phyloP scores from a whole-genome alignment of 64 coral and sea anemone genomes.

The Stichodactyla mertensii region DNA sequence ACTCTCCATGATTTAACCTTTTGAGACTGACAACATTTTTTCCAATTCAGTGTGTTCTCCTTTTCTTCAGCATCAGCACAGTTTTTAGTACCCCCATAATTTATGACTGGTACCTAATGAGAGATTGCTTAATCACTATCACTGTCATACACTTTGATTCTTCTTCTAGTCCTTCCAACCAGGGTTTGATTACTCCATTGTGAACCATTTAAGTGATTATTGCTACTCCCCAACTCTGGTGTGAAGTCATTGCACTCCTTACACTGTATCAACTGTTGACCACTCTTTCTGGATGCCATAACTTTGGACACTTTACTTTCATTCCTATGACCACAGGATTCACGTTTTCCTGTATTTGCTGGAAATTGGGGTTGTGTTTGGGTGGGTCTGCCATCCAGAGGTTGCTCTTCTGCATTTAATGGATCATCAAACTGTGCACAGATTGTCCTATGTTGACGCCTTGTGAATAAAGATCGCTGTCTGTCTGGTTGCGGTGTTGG shows the following conservation, averaged over 20 bases:
- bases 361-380: not conserved
- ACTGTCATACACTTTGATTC: constrained; percentile 23
- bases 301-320: not conserved
- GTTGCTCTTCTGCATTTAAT: not conserved
- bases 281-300: not conserved
- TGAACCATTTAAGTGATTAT: not conserved
- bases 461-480: constrained; percentile 1
- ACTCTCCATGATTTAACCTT: too few relatives aligned
- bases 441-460: not conserved
- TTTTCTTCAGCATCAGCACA: too few relatives aligned
- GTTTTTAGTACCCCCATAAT: too few relatives aligned
- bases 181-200: not conserved
- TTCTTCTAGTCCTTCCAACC: not conserved
- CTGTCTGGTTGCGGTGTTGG: not conserved
- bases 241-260: not conserved
- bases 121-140: constrained; percentile 14
- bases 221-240: not conserved
- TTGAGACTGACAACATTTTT: too few relatives aligned
- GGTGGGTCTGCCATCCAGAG: not conserved
- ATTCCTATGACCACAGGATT: not conserved
- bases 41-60: too few relatives aligned
- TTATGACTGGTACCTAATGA: too few relatives aligned
- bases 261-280: not conserved
- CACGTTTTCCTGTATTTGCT: not conserved
- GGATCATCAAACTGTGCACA: not conserved